Base-by-base conservation (phyloP, 2,797 vertebrate species). In the Pseudomugil gertrudae region DNA sequence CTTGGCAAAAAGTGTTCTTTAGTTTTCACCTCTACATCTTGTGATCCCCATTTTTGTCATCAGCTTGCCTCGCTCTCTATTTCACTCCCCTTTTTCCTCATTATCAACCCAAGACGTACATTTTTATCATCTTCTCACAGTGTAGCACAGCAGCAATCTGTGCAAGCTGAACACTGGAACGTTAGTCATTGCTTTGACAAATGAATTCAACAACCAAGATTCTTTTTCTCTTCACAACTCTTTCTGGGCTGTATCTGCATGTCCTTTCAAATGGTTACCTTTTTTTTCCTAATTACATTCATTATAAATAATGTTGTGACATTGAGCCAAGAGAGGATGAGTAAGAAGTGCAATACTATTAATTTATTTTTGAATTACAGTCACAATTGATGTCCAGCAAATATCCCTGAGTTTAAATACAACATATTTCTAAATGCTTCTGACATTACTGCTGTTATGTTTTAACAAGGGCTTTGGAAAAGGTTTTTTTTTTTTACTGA, bases 21-120 rank as follows among this genome's bases (percentile, higher is more conserved):
- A 80, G 64, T 71, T 63, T 56, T 62, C 63, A n/a, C 47, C 52
- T 60, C 67, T 57, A 69, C 75, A 53, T 76, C 63, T 75, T 63
- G 62, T 60, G 59, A 82, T 76, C 52, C 23, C 24, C 21, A 33
- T 77, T 79, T 81, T 76, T 57, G 60, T 85, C 83, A 70, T 79
- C 56, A 21, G 66, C 64, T 59, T 38, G 17, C 26, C 64, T 80
- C 68, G 27, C 58, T 77, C 57, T 66, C 48, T 40, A 5, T 72
- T 76, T 77, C 33, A 21, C 69, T 72, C 47, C 33, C 5, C 17
- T 29, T 63, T 66, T 67, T 40, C 50, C 6, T 43, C 40, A 66
- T 45, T 33, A 78, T 79, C 67, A 76, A 53, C 53, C 63, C 63
- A 58, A 65, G 54, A 79, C 57, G 71, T 69, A 63, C 53, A 26